A percentile compares a stretch with the other conserved stretches of the same genome.
phyloP scores from a whole-genome alignment of 2,888 invertebrate species.

The Drosophila yooni region DNA sequence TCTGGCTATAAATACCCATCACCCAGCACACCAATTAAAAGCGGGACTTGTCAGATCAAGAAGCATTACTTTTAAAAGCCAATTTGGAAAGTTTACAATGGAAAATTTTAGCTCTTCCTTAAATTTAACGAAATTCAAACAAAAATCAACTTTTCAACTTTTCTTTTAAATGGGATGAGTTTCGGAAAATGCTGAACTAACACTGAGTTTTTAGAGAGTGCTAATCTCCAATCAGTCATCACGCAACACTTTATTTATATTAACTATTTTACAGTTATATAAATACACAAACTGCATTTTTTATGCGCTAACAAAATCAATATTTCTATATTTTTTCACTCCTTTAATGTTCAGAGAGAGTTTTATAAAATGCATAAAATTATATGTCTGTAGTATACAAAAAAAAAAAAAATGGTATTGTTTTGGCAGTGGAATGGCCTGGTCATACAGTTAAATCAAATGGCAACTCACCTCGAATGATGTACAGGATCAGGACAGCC shows the following conservation, averaged over 20 bases:
- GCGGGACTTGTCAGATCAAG: neutral
- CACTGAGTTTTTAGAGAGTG: neutral
- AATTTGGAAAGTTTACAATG: neutral
- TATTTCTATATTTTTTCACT: neutral
- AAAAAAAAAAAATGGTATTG: conserved; percentile 6
- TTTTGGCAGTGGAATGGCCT: neutral
- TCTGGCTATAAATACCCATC: neutral
- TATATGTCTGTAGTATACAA: neutral
- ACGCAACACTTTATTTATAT: neutral
- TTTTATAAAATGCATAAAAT: neutral
- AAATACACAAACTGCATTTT: neutral
- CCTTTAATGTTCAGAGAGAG: neutral
- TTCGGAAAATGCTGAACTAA: neutral
- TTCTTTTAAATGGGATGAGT: neutral
- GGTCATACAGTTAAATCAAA: neutral
- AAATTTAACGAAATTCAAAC: neutral
- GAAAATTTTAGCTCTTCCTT: neutral
- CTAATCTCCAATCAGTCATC: neutral
- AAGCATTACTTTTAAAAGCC: neutral
- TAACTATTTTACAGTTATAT: neutral
- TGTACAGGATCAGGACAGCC: conserved; percentile 85
- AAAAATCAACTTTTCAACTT: neutral
- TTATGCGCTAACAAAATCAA: neutral
- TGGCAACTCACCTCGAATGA: conserved; percentile 83
- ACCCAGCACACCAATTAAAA: neutral